Conservation (phyloP, 1,140 invertebrate genomes). For the Drosophila takahashii region DNA sequence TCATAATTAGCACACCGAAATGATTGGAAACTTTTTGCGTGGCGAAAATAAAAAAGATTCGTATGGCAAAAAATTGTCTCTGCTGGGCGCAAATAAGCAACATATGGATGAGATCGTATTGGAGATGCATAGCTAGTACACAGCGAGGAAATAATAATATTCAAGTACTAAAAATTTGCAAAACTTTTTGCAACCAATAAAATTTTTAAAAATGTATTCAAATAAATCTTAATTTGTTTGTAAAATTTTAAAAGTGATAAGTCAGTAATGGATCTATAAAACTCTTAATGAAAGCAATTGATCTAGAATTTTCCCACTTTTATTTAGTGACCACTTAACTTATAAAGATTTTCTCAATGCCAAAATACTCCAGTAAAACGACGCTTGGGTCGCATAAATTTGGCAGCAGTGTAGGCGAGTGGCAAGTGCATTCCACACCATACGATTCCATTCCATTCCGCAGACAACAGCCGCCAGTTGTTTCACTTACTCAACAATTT, state of each 20-base stretch:
- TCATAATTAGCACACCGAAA: constrained; percentile 80
- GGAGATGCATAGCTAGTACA: constrained; percentile 24
- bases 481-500: constrained; percentile 60
- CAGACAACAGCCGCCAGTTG: constrained; percentile 67
- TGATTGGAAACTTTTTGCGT: constrained; percentile 65
- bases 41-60: constrained; percentile 32
- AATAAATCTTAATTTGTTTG: no score
- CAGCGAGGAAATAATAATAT: constrained; percentile 7
- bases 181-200: no score
- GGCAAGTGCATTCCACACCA: constrained; percentile 61
- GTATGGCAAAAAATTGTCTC: constrained; percentile 54
- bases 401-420: constrained; percentile 30
- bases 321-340: not conserved
- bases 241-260: no score
- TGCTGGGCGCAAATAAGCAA: constrained; percentile 66
- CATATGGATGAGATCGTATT: constrained; percentile 69
- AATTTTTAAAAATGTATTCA: no score
- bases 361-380: not conserved
- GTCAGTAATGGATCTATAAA: no score
- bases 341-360: constrained; percentile 1
- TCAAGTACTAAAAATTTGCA: no score
- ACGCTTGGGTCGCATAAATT: constrained; percentile 19
- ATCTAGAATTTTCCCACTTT: no score
- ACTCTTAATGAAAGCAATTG: no score
- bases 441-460: constrained; percentile 44